Conservation (phyloP, 23 tunicate species). For the Phallusia fumigata region DNA sequence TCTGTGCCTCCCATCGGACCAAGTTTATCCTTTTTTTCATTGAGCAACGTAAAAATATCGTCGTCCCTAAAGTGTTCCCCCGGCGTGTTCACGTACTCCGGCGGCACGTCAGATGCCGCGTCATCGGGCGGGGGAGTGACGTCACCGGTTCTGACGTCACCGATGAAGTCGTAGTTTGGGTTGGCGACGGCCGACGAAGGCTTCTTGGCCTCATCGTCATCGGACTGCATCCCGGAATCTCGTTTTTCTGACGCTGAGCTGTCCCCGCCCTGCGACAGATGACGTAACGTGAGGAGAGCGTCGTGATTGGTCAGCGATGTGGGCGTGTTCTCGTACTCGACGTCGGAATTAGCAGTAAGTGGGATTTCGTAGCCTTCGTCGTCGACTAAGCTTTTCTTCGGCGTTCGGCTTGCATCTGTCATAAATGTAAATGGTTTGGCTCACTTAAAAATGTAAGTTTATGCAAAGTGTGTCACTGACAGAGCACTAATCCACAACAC, state of each 20-base stretch:
- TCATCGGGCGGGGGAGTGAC: background rate
- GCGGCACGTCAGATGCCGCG: background rate
- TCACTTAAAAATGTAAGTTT: no score
- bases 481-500: no score
- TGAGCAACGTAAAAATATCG: slow-evolving; percentile 41
- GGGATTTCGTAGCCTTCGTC: slow-evolving; percentile 1
- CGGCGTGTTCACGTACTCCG: slow-evolving; percentile 34
- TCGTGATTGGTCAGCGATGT: background rate
- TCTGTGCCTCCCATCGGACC: slow-evolving; percentile 12
- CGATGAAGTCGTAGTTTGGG: slow-evolving; percentile 72
- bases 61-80: slow-evolving; percentile 30
- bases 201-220: slow-evolving; percentile 56
- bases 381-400: slow-evolving; percentile 1
- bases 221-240: slow-evolving; percentile 88
- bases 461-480: no score
- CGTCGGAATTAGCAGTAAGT: background rate
- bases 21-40: slow-evolving; percentile 21
- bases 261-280: slow-evolving; percentile 46
- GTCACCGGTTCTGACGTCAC: slow-evolving; percentile 30
- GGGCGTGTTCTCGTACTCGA: slow-evolving; percentile 22
- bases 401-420: background rate
- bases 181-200: slow-evolving; percentile 61
- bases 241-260: slow-evolving; percentile 55
- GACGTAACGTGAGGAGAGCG: slow-evolving; percentile 22
- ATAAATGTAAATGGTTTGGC: no score